phyloP scores from a whole-genome alignment of 2,113 vertebrate species.

The Capricornis sumatraensis region DNA sequence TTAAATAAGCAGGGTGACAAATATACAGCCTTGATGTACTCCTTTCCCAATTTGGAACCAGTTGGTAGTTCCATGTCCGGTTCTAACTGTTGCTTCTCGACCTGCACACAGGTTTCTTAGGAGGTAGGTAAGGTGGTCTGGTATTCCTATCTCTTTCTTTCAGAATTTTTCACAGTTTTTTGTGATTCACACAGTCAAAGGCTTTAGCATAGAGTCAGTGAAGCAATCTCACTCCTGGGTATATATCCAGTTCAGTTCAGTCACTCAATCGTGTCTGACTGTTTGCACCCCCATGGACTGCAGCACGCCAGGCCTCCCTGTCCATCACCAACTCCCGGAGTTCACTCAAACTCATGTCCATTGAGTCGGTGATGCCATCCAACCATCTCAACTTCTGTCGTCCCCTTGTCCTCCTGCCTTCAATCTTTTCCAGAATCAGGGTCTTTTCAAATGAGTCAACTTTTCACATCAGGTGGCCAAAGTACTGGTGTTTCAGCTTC shows the following conservation, averaged over 20 bases:
- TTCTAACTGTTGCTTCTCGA: background rate
- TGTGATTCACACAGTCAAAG: background rate
- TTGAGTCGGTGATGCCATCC: background rate
- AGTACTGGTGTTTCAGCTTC: background rate
- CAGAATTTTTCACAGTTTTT: background rate
- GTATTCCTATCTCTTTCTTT: background rate
- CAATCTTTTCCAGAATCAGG: background rate
- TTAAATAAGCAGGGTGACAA: background rate
- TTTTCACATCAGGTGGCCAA: accelerated
- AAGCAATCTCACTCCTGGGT: background rate
- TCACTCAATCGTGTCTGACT: accelerated
- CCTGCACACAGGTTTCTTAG: background rate
- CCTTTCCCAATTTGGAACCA: background rate
- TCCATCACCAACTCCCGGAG: background rate
- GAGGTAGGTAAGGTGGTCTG: background rate
- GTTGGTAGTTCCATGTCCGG: background rate
- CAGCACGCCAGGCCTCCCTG: too few species aligned
- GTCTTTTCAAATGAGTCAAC: background rate
- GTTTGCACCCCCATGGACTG: background rate
- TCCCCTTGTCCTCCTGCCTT: background rate
- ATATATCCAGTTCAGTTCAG: background rate
- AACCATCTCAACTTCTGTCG: background rate
- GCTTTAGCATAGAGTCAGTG: background rate
- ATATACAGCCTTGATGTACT: background rate
- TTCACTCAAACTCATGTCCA: background rate